Conservation (phyloP, 1,140 invertebrate genomes). For the Neodiprion fabricii region DNA sequence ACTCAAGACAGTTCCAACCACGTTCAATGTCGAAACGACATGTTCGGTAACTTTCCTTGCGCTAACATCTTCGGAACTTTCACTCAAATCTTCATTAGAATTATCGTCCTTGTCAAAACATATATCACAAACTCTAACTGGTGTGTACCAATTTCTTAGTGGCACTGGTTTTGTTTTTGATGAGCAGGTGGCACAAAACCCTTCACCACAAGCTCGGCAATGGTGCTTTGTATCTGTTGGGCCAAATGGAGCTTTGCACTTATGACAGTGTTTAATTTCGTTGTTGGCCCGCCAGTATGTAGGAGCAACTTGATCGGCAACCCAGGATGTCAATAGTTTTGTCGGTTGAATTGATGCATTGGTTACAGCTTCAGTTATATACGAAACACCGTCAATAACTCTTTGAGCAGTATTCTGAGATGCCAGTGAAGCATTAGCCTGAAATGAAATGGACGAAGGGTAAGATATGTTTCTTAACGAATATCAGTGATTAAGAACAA, state of each 20-base stretch:
- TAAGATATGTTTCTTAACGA: conserved; percentile 23
- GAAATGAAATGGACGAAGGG: conserved; percentile 25
- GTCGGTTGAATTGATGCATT: conserved; percentile 76
- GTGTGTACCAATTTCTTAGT: conserved; percentile 68
- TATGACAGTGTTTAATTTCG: conserved; percentile 75
- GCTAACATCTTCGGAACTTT: conserved; percentile 62
- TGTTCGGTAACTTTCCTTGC: conserved; percentile 71
- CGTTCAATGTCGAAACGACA: conserved; percentile 68
- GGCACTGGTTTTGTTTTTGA: conserved; percentile 69
- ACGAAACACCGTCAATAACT: conserved; percentile 77
- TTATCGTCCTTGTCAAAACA: conserved; percentile 61
- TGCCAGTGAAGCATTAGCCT: conserved; percentile 43
- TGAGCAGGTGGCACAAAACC: conserved; percentile 74
- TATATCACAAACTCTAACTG: conserved; percentile 74
- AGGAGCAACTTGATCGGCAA: conserved; percentile 78
- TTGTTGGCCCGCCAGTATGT: conserved; percentile 83
- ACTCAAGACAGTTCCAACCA: conserved; percentile 65
- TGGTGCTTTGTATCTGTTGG: conserved; percentile 74
- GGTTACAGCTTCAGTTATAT: conserved; percentile 73
- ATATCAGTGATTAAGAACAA: conserved; percentile 11
- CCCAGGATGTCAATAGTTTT: conserved; percentile 73
- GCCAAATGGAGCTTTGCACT: conserved; percentile 67
- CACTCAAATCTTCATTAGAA: conserved; percentile 36
- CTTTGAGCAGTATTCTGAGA: conserved; percentile 77
- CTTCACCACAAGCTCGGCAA: conserved; percentile 79